Base-by-base conservation (phyloP, 2,113 vertebrate genomes). In the Notarius quadriscutis region DNA sequence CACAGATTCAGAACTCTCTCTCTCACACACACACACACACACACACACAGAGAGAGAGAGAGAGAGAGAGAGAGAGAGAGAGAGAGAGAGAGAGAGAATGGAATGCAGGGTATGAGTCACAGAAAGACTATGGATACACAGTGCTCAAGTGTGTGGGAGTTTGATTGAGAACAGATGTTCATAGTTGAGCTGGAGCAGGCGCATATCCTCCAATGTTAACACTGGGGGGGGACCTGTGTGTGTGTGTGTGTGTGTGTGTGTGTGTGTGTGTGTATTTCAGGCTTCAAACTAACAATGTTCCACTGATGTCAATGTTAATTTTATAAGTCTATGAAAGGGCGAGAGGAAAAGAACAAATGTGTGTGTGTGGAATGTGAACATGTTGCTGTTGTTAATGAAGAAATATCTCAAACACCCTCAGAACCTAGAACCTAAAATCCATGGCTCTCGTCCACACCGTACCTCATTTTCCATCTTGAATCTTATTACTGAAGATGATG, bases 101-200 rank as follows among this genome's bases (percentile, higher is more conserved):
- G 34, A 90, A 90, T 90, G 87, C 86, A 72, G 74, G 65, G 22
- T 57, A 84, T 48, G 87, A 88, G 79, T 87, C 67, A 87, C 2
- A 48, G 53, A 27, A 17, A 22, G 2, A n/a, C 53, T 30, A 9
- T 71, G 65, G 63, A 41, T 30, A 86, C 77, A 71, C 53, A 69
- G 25, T 15, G 15, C 63, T 69, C 1, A 0, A 67, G 65, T 81
- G 83, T 71, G 86, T n/a, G 57, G 48, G 50, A 25, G 63, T 84
- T 25, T 88, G 87, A 91, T 79, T 80, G 69, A 80, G 75, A 91
- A 86, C 91, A 91, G 91, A 90, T 90, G 91, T 89, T 84, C 53
- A 67, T 15, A 86, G 57, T 41, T 87, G 60, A 69, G 62, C 63
- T 55, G 69, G 65, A 83, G 85, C 7, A 62, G 12, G 65, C 18